These are phyloP conservation scores for Anoplopoma fimbria DNA, from an alignment of 2,113 vertebrate species.

Conservation along the genomic window DNA sequence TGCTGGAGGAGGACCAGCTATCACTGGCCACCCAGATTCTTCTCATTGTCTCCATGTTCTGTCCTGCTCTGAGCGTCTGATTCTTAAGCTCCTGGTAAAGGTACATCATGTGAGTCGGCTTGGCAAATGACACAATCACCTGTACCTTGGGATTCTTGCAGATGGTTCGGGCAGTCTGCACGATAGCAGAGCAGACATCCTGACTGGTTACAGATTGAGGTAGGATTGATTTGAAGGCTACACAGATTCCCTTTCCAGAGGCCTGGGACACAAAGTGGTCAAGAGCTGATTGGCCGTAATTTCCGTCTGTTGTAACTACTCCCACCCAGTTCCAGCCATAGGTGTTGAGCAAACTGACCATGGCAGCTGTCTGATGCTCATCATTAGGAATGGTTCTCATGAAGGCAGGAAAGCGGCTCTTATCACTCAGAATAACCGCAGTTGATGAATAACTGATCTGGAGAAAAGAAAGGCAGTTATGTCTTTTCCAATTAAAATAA, in stretches of 20 bases:
- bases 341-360: constrained; percentile 85
- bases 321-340: constrained; percentile 91
- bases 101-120: constrained; percentile 81
- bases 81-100: constrained; percentile 83
- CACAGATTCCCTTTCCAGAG: constrained; percentile 84
- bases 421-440: constrained; percentile 90
- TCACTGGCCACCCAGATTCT: constrained; percentile 93
- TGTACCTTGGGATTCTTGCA: constrained; percentile 83
- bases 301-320: constrained; percentile 88
- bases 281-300: constrained; percentile 87
- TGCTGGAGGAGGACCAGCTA: constrained; percentile 86
- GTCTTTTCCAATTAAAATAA: background rate
- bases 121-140: constrained; percentile 90
- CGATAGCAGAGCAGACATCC: constrained; percentile 76
- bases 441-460: constrained; percentile 93
- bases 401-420: constrained; percentile 90
- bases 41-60: constrained; percentile 64
- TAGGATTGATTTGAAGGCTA: constrained; percentile 89
- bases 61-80: constrained; percentile 19
- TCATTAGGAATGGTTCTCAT: constrained; percentile 90
- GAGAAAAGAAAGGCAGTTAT: constrained; percentile 8
- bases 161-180: constrained; percentile 80
- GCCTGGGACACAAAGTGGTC: constrained; percentile 86
- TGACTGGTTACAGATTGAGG: constrained; percentile 84
- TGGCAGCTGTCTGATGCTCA: constrained; percentile 88